Evolutionary conservation across 2,113 vertebrate species (phyloP), one percentile per base, ranked within the genome.

Genomic region (Chitala chitala): DNA sequence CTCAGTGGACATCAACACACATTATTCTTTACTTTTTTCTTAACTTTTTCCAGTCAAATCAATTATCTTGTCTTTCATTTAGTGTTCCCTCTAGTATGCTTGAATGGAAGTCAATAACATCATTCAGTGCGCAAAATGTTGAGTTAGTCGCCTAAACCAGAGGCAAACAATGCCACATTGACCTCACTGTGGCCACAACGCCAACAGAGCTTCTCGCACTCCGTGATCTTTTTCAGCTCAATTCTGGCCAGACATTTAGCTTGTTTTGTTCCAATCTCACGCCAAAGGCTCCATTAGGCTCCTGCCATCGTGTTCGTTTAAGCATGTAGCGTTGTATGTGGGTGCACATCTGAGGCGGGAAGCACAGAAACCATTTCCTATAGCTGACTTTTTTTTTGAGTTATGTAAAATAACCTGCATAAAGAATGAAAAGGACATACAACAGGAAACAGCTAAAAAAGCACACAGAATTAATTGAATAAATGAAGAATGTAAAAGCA

Each of bases 81-180:
- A 73, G 24, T 40, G 55, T 61, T 42, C 55, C 55, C 29, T 48
- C 56, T n/a, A 61, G 26, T 54, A 71, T 33, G 26, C 55, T 29
- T 71, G 69, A 71, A 42, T 38, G 15, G 42, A 29, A 50, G 72
- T 48, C 58, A 42, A 63, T n/a, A 61, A 44, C 22, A 20, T 38
- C 36, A 33, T 46, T 58, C 38, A 33, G 8, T 36, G 22, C 5
- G 53, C 22, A 50, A 53, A 40, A 26, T 48, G 26, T 48, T 65
- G 53, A 22, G 48, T 54, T 48, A 46, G 10, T 48, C 17, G 46
- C 33, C 44, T n/a, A 13, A 42, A 36, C 44, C 40, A 44, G 44
- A 3, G 33, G 22, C 26, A 54, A 51, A 74, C 44, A 74, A 65
- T 33, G 61, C 33, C 12, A 73, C 17, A 48, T 36, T 73, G 72